Evolutionary conservation across 2,888 invertebrate genomes (phyloP).

Genomic region (Anthrax anthrax): DNA sequence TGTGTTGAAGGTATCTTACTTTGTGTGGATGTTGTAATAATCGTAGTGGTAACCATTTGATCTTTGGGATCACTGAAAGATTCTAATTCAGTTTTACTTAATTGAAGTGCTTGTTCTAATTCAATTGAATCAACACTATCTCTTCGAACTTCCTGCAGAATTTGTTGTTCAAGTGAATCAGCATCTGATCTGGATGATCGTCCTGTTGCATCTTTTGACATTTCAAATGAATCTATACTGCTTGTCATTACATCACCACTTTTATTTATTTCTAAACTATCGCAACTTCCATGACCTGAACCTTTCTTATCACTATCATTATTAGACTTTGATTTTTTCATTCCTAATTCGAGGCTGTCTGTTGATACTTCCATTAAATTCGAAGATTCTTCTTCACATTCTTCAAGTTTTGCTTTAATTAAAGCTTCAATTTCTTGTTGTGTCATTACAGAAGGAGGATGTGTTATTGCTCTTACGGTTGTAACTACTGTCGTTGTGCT

Average conservation of each 20-base stretch:
- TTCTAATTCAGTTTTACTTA: conserved; percentile 16
- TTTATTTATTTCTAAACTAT: conserved; percentile 50
- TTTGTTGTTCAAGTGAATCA: conserved; percentile 30
- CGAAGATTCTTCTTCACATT: conserved; percentile 22
- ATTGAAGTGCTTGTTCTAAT: conserved; percentile 20
- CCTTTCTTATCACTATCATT: conserved; percentile 33
- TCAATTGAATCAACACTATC: conserved; percentile 33
- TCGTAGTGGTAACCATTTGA: conserved; percentile 20
- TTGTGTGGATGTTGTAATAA: conserved; percentile 11
- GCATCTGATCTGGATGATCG: conserved; percentile 24
- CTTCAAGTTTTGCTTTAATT: conserved; percentile 31
- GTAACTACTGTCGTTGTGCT: conserved; percentile 21
- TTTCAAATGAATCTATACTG: conserved; percentile 39
- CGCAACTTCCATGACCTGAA: conserved; percentile 46
- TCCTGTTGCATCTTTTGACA: conserved; percentile 31
- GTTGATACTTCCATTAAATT: conserved; percentile 46
- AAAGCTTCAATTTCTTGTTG: conserved; percentile 25
- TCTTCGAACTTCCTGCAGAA: conserved; percentile 23
- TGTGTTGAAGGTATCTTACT: conserved; percentile 7
- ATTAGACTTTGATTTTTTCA: conserved; percentile 17
- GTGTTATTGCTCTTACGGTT: conserved; percentile 21
- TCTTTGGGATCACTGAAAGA: conserved; percentile 22
- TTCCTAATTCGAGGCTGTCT: conserved; percentile 42
- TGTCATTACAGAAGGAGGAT: conserved; percentile 15
- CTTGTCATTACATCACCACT: conserved; percentile 41